These are phyloP conservation scores for Herpailurus yagouaroundi DNA, from an alignment of 2,113 vertebrate genomes.

Conservation along the genomic window DNA sequence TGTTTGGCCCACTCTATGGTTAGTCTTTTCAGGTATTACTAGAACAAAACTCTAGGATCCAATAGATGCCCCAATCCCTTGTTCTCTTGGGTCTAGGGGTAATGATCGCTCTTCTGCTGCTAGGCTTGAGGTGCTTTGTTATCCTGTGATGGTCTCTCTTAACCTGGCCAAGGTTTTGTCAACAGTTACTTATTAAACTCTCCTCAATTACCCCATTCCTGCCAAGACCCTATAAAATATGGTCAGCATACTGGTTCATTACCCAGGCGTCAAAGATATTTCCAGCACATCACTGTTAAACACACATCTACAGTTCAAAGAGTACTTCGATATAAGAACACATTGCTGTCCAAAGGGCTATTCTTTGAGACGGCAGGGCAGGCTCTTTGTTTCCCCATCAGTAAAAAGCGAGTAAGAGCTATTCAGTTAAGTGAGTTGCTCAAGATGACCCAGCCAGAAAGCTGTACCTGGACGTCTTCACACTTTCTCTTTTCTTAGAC, in stretches of 20 bases:
- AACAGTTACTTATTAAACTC: background rate
- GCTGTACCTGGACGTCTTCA: background rate
- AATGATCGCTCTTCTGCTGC: background rate
- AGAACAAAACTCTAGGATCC: background rate
- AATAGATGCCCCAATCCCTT: background rate
- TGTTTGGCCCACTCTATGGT: rapidly evolving
- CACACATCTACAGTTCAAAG: background rate
- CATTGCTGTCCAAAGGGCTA: rapidly evolving
- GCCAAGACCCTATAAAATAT: background rate
- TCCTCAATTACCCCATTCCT: background rate
- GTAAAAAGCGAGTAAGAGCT: background rate
- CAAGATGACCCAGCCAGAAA: background rate
- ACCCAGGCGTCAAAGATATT: background rate
- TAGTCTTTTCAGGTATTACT: background rate
- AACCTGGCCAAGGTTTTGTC: background rate
- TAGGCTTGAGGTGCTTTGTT: background rate
- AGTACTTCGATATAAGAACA: background rate
- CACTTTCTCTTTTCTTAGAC: background rate
- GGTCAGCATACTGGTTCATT: background rate
- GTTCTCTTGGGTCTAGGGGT: background rate
- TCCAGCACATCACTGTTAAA: background rate
- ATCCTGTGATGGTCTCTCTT: background rate
- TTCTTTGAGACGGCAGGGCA: background rate
- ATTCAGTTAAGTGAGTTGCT: background rate
- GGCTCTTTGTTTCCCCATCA: background rate